A percentile compares a stretch with the other conserved stretches of the same genome.
These are phyloP conservation scores for Arge pagana DNA, from an alignment of 2,888 invertebrate genomes.

Conservation along the genomic window DNA sequence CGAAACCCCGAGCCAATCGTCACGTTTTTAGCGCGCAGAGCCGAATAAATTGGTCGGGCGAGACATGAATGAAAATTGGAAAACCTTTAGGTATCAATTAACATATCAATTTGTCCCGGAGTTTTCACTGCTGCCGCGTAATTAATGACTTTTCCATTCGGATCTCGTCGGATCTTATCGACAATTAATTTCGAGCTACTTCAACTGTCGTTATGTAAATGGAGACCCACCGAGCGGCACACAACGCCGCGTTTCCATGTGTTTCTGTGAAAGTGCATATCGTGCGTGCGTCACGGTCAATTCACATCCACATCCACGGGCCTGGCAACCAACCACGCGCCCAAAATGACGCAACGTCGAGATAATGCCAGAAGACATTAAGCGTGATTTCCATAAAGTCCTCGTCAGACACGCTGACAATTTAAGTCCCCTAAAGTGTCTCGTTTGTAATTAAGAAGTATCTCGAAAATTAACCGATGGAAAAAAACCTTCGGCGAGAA, in stretches of 20 bases:
- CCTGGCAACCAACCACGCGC: background rate
- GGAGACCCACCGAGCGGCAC: slow-evolving; percentile 37
- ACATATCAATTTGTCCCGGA: slow-evolving; percentile 19
- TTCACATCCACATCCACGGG: no score
- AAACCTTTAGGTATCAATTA: slow-evolving; percentile 7
- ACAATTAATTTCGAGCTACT: slow-evolving; percentile 47
- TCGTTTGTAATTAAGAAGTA: slow-evolving; percentile 57
- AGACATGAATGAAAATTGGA: background rate
- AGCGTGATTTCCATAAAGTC: slow-evolving; percentile 54
- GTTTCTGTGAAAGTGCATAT: slow-evolving; percentile 12
- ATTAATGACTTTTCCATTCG: slow-evolving; percentile 21
- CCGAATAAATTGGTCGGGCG: no score
- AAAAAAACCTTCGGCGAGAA: no score
- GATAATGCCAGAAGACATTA: slow-evolving; percentile 57
- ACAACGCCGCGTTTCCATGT: no score
- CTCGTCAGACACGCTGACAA: slow-evolving; percentile 25
- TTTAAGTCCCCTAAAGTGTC: slow-evolving; percentile 43
- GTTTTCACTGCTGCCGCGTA: slow-evolving; percentile 9
- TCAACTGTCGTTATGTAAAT: slow-evolving; percentile 47
- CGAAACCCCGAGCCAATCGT: no score
- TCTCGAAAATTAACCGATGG: slow-evolving; percentile 52
- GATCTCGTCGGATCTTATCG: slow-evolving; percentile 42
- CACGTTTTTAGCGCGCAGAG: no score
- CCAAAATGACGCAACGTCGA: slow-evolving; percentile 21
- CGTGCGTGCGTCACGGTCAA: no score